Evolutionary conservation across 2,888 invertebrate species (phyloP).

Genomic region (Philhelius pedissequus): DNA sequence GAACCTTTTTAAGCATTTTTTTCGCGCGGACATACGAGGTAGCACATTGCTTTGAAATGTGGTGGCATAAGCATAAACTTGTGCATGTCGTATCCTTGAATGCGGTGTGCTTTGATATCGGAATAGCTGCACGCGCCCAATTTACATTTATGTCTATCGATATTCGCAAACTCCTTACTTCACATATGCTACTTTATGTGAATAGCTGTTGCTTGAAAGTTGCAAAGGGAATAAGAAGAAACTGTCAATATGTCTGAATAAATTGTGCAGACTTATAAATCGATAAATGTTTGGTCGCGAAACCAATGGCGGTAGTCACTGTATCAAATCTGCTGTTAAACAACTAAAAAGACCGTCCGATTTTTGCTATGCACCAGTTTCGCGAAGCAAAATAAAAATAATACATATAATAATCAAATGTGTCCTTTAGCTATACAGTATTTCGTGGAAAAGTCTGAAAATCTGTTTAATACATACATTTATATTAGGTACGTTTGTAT

Average conservation of each 20-base stretch:
- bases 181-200: constrained; percentile 68
- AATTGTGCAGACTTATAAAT: constrained; percentile 74
- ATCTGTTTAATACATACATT: not conserved
- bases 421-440: constrained; percentile 20
- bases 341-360: constrained; percentile 58
- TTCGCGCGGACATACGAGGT: constrained; percentile 44
- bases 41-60: constrained; percentile 68
- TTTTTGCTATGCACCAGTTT: constrained; percentile 41
- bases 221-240: constrained; percentile 71
- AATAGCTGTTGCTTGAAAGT: constrained; percentile 63
- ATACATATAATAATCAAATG: constrained; percentile 29
- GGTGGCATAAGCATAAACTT: constrained; percentile 67
- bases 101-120: constrained; percentile 78
- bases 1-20: constrained; percentile 17
- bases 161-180: constrained; percentile 69
- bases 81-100: constrained; percentile 65
- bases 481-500: not conserved
- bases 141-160: constrained; percentile 79
- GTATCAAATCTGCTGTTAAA: constrained; percentile 67
- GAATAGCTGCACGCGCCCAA: constrained; percentile 79
- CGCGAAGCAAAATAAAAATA: not conserved
- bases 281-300: constrained; percentile 70
- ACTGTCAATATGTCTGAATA: constrained; percentile 74
- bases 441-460: constrained; percentile 47
- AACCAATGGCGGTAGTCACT: constrained; percentile 68